Conservation (phyloP, 2,888 invertebrate genomes). For the Lasius platythorax region DNA sequence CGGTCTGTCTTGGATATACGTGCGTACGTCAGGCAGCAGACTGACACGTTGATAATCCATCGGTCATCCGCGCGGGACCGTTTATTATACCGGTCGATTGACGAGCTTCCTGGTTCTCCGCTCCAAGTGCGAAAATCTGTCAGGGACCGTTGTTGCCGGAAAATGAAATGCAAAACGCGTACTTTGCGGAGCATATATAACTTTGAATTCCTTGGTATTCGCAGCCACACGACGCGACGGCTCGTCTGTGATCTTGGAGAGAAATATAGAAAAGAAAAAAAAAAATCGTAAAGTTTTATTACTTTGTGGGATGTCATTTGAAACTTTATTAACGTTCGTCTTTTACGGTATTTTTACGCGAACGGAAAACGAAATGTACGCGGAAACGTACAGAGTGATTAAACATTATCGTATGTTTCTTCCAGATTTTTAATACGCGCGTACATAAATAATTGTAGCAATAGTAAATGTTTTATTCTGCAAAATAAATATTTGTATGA, state of each 20-base stretch:
- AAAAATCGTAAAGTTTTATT: neutral
- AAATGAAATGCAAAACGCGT: neutral
- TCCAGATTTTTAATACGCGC: neutral
- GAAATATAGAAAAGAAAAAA: neutral
- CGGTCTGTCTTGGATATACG: constrained; percentile 69
- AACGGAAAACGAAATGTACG: neutral
- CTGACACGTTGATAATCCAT: constrained; percentile 63
- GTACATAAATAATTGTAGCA: neutral
- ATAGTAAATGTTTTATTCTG: neutral
- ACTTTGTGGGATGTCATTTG: neutral
- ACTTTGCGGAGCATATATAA: neutral
- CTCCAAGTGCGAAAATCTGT: constrained; percentile 12
- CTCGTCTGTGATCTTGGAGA: neutral
- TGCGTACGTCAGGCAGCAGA: constrained; percentile 55
- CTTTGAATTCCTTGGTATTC: neutral
- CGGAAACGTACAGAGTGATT: neutral
- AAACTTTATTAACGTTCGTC: neutral
- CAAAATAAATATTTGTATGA: neutral
- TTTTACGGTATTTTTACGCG: neutral
- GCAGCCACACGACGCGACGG: neutral
- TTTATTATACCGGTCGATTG: constrained; percentile 39
- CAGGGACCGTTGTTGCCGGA: neutral
- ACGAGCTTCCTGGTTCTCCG: constrained; percentile 23
- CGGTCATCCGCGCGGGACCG: neutral
- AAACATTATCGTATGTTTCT: neutral